Percentiles rank a stretch among this genome's conserved stretches.
Conservation (phyloP, 2,113 vertebrate species). For the Regulus satrapa region DNA sequence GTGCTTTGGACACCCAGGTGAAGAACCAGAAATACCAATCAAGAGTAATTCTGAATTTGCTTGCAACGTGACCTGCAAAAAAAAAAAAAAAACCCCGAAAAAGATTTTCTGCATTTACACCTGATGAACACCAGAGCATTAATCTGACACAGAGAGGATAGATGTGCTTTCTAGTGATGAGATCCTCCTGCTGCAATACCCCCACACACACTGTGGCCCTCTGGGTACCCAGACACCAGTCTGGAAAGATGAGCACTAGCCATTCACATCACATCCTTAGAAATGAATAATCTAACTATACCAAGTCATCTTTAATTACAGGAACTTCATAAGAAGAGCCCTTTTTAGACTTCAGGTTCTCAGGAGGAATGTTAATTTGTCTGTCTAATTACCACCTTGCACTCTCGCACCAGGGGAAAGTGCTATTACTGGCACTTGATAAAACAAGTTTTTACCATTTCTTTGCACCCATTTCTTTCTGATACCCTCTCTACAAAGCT, state of each 20-base stretch:
- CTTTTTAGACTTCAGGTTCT: conserved; percentile 49
- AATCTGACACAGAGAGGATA: background rate
- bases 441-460: conserved; percentile 12
- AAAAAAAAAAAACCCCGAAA: background rate
- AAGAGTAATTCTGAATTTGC: background rate
- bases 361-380: conserved; percentile 67
- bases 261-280: conserved; percentile 40
- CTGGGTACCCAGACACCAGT: background rate
- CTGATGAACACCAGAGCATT: background rate
- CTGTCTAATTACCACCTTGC: conserved; percentile 67
- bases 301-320: conserved; percentile 61
- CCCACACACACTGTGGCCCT: background rate
- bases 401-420: conserved; percentile 37
- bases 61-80: background rate
- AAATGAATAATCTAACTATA: conserved; percentile 45
- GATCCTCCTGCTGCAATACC: background rate
- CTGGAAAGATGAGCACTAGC: conserved; percentile 3
- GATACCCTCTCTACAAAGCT: background rate
- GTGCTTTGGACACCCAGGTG: background rate
- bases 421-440: conserved; percentile 42
- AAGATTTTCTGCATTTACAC: background rate
- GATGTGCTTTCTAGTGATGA: background rate
- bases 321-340: conserved; percentile 44
- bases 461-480: background rate
- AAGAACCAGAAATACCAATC: background rate